These are phyloP conservation scores for Ectemnius lituratus DNA, from an alignment of 2,888 invertebrate genomes.

Conservation along the genomic window DNA sequence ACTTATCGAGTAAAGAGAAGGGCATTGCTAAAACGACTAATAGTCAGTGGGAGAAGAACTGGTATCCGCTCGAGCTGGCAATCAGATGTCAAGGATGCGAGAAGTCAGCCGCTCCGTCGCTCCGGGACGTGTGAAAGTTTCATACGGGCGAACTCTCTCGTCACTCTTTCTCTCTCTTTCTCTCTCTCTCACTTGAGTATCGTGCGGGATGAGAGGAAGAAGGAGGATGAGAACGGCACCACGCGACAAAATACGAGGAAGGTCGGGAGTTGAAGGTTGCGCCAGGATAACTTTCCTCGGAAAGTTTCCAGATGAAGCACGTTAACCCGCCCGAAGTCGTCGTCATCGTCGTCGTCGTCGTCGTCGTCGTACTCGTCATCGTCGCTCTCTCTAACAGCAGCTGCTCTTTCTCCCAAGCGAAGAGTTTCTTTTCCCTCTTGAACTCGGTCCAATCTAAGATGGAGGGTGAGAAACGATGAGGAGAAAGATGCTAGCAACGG, in stretches of 20 bases:
- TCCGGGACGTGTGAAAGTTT: constrained; percentile 17
- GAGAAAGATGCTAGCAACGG: neutral
- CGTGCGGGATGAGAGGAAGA: neutral
- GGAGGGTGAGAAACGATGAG: neutral
- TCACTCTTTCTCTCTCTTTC: too few species aligned
- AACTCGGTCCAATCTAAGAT: constrained; percentile 17
- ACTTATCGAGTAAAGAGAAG: too few species aligned
- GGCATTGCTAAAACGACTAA: too few species aligned
- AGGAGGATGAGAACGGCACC: neutral
- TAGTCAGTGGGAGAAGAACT: too few species aligned
- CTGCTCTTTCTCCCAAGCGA: too few species aligned
- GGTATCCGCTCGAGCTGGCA: too few species aligned
- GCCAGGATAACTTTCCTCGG: constrained; percentile 11
- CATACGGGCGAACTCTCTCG: neutral
- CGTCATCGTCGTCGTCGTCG: neutral
- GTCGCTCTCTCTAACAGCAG: neutral
- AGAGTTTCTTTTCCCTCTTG: constrained; percentile 11
- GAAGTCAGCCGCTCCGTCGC: neutral
- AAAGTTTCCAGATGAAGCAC: constrained; percentile 28
- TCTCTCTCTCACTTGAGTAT: too few species aligned
- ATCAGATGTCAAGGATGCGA: neutral
- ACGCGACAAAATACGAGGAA: constrained; percentile 3
- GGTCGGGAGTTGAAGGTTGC: constrained; percentile 30
- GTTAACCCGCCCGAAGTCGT: constrained; percentile 24
- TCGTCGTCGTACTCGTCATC: too few species aligned